phyloP scores from a whole-genome alignment of 2,113 vertebrate species.

The Pantherophis guttatus region DNA sequence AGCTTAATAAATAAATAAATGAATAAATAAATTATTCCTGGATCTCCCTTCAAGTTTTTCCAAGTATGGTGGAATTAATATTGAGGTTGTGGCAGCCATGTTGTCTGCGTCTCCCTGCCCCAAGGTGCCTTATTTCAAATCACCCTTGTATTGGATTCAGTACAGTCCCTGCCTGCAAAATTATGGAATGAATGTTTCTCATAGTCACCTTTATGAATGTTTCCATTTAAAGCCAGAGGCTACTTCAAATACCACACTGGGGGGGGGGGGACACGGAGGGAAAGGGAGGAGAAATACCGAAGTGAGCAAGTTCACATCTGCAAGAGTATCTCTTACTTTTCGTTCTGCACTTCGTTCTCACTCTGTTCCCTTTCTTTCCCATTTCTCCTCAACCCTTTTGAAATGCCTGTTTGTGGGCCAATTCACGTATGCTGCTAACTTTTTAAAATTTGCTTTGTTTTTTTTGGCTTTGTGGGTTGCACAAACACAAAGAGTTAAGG shows the following conservation, averaged over 20 bases:
- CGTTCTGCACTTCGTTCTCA: background rate
- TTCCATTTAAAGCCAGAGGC: conserved; percentile 39
- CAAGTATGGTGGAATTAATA: background rate
- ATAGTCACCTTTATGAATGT: conserved; percentile 17
- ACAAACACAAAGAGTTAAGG: background rate
- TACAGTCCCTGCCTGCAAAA: background rate
- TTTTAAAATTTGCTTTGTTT: background rate
- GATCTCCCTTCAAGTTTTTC: background rate
- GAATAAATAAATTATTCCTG: background rate
- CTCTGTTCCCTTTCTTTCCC: background rate
- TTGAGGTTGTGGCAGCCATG: background rate
- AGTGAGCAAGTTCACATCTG: background rate
- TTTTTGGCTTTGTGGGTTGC: background rate
- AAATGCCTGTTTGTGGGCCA: background rate
- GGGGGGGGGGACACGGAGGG: too few species aligned
- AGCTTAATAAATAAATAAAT: too few species aligned
- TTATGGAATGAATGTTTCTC: background rate
- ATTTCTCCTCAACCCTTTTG: background rate
- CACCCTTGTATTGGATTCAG: background rate
- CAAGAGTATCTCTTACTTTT: background rate
- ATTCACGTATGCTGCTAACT: background rate
- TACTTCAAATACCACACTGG: conserved; percentile 5
- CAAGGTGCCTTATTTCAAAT: background rate
- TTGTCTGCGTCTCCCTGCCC: background rate
- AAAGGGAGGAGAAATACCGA: conserved; percentile 3